Percentiles rank a stretch among this genome's conserved stretches.
These are phyloP conservation scores for Engraulis encrasicolus DNA, from an alignment of 2,113 vertebrate genomes.

Conservation along the genomic window DNA sequence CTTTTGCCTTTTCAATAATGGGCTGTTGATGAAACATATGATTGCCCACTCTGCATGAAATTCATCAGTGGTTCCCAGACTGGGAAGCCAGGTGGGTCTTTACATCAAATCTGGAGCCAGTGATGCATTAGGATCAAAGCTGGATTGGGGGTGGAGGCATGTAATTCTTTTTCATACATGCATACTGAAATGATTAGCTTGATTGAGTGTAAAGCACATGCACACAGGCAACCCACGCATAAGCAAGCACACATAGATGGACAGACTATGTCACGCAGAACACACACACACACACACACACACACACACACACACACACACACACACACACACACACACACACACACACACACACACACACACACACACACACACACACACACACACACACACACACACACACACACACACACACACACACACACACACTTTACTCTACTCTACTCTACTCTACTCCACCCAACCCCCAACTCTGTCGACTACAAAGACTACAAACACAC, in stretches of 20 bases:
- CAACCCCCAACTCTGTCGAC: neutral
- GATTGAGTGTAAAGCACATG: neutral
- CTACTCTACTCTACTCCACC: too few species aligned
- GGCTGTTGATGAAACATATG: neutral
- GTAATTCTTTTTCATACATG: neutral
- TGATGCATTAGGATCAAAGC: neutral
- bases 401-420: slow-evolving; percentile 35
- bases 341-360: slow-evolving; percentile 31
- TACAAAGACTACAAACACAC: slow-evolving; percentile 17
- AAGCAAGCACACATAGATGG: too few species aligned
- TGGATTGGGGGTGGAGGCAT: neutral
- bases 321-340: neutral
- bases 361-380: slow-evolving; percentile 13
- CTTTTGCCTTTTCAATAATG: neutral
- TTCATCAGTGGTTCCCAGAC: neutral
- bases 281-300: neutral
- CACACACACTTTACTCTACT: too few species aligned
- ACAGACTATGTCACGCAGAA: too few species aligned
- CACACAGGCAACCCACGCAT: neutral
- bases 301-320: neutral
- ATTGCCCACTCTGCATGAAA: neutral
- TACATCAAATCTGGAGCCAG: neutral
- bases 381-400: slow-evolving; percentile 31
- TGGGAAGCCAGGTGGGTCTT: neutral
- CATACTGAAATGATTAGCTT: slow-evolving; percentile 6